Evolutionary conservation across 2,797 vertebrate genomes (phyloP).

Genomic region (Oreochromis grahami): DNA sequence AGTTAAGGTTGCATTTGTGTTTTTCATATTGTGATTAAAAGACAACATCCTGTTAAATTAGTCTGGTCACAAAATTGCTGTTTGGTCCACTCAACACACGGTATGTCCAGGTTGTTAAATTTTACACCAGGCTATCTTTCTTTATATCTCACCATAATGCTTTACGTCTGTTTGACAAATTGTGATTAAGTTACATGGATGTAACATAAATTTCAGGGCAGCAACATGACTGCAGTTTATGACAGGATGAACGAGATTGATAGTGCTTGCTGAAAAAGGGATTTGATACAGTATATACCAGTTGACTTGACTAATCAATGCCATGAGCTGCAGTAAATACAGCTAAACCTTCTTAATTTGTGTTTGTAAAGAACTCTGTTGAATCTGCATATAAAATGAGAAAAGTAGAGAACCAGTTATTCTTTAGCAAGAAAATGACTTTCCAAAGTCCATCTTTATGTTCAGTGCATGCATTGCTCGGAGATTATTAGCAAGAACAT

Average conservation of each 20-base stretch:
- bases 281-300: background rate
- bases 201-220: constrained; percentile 36
- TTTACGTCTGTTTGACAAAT: constrained; percentile 19
- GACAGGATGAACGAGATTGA: constrained; percentile 37
- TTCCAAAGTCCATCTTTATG: background rate
- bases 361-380: background rate
- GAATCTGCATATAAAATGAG: background rate
- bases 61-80: background rate
- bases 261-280: background rate
- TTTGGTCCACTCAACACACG: background rate
- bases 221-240: constrained; percentile 21
- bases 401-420: background rate
- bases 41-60: background rate
- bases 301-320: constrained; percentile 23
- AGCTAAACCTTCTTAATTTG: background rate
- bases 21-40: background rate
- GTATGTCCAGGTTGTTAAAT: constrained; percentile 5
- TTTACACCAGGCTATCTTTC: constrained; percentile 5
- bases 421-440: background rate
- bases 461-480: background rate
- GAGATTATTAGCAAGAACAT: background rate
- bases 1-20: background rate
- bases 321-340: background rate
- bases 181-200: constrained; percentile 35
- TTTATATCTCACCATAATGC: background rate